These are phyloP conservation scores for Rosalia funebris DNA, from an alignment of 2,888 invertebrate species.

Conservation along the genomic window DNA sequence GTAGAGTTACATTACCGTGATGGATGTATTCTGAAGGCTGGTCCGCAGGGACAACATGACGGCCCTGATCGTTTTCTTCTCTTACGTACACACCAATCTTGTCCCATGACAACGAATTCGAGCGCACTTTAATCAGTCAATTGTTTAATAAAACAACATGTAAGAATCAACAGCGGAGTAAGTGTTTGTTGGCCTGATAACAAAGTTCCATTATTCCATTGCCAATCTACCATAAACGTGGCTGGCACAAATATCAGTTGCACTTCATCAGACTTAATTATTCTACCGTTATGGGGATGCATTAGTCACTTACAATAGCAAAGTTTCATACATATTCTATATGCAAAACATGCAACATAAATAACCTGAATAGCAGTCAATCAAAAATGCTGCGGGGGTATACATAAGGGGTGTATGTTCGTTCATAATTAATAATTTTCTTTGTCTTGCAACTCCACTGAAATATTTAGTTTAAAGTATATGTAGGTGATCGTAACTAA, in stretches of 20 bases:
- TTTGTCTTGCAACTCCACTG: no score
- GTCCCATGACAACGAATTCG: constrained; percentile 68
- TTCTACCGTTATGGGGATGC: constrained; percentile 4
- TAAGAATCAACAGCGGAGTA: background rate
- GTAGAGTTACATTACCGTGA: constrained; percentile 59
- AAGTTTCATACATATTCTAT: background rate
- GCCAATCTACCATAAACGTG: constrained; percentile 21
- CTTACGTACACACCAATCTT: constrained; percentile 79
- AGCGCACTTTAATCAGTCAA: constrained; percentile 7
- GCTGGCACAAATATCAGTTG: constrained; percentile 7
- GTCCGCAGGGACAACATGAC: constrained; percentile 69
- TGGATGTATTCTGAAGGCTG: constrained; percentile 70
- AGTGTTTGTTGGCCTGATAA: constrained; percentile 20
- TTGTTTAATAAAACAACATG: constrained; percentile 5
- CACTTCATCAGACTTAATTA: constrained; percentile 9
- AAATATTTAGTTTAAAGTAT: no score
- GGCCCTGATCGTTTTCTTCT: constrained; percentile 76
- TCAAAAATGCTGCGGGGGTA: background rate
- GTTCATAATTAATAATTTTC: no score
- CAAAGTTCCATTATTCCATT: background rate
- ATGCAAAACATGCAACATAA: constrained; percentile 1
- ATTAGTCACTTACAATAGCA: constrained; percentile 3
- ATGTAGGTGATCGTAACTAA: no score
- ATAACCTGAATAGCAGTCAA: background rate
- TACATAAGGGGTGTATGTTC: no score